Base-by-base conservation (phyloP, 1,140 invertebrate genomes). In the Nephila pilipes region DNA sequence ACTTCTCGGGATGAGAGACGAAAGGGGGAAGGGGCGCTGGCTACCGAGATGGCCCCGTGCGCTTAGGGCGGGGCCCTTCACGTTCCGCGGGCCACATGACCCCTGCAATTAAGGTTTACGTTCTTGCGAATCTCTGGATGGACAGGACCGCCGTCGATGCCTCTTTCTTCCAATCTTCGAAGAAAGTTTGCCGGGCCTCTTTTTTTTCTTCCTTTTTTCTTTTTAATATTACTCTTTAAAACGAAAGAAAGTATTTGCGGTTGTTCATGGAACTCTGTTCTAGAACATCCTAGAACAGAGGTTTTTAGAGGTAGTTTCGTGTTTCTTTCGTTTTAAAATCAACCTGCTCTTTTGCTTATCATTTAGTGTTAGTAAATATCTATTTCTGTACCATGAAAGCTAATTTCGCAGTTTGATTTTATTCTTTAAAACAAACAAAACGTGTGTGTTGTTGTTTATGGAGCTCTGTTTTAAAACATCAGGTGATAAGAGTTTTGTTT, bases 91-190 rank as follows among this genome's bases (percentile, higher is more conserved):
- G 46, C n/a, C 20, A 6, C 69, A 5, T 16, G 6, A 85, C 80
- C 90, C 89, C 54, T 32, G 55, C 90, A 85, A 92, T 92, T 92
- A 92, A 85, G 58, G 63, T 25, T 85, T 85, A 22, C 18, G 29
- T 22, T 80, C 46, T 46, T 6, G 46, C 12, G 46, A 46, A 10
- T 10, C 46, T 46, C 46, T 57, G 22, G 88, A 90, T 79, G 46
- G 88, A 90, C 69, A 90, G 54, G 88, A 90, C 88, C 88, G 88
- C 88, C 88, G 25, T 12, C 29, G 58, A 87, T 69, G 83, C 60
- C 22, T 38, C 57, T 38, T 29, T 6, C 12, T 46, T 46, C 12
- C 6, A 46, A 46, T 46, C 20, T 32, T 20, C 57, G 55, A 32
- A 58, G 80, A 83, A 83, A 55, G 46, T 46, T 46, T 46, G 46